Evolutionary conservation across 2,113 vertebrate species (phyloP).

Genomic region (Odobenus rosmarus): DNA sequence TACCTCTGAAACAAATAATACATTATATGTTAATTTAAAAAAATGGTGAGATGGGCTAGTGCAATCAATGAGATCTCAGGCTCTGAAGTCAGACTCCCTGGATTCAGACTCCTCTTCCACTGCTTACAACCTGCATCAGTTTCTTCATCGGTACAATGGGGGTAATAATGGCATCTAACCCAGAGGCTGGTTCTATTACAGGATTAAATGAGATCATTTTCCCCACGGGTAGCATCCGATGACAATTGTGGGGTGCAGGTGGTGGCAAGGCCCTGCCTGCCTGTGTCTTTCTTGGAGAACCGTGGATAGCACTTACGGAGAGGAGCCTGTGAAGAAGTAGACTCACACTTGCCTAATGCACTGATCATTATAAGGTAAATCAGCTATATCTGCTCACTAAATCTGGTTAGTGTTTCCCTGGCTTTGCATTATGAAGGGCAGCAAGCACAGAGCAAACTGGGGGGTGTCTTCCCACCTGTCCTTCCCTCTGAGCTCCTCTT

Average conservation of each 20-base stretch:
- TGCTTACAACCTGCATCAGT: not conserved
- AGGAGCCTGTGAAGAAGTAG: not conserved
- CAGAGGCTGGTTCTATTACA: not conserved
- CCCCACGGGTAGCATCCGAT: not conserved
- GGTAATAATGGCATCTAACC: not conserved
- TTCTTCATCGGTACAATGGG: not conserved
- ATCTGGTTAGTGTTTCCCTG: not conserved
- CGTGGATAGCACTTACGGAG: fast-evolving
- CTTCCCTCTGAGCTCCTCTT: not conserved
- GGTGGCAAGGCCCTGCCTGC: not conserved
- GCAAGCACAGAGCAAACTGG: not conserved
- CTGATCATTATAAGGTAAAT: not conserved
- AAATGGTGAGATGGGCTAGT: not conserved
- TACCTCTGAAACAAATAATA: too few species aligned
- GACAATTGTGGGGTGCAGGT: fast-evolving
- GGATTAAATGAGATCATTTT: not conserved
- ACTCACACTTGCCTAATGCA: not conserved
- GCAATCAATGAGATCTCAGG: not conserved
- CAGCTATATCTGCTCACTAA: too few species aligned
- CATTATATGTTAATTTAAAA: not conserved
- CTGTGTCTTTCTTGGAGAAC: not conserved
- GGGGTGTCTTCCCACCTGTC: fast-evolving
- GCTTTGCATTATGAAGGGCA: fast-evolving
- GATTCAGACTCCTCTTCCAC: not conserved
- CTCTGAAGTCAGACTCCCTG: not conserved